Evolutionary conservation across 2,888 invertebrate species (phyloP).

Genomic region (Clusia tigrina): DNA sequence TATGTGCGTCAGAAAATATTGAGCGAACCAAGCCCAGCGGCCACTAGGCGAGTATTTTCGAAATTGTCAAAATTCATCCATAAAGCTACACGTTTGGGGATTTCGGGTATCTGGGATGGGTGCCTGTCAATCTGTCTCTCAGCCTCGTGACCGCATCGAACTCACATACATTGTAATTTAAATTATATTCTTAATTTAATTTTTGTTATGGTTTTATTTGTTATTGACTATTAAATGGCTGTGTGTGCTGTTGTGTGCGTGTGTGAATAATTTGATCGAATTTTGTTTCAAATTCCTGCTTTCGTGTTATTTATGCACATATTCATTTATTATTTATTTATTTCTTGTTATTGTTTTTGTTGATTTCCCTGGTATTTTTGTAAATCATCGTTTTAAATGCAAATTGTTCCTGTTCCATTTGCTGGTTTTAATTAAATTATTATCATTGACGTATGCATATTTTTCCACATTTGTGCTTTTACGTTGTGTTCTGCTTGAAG

Average conservation of each 20-base stretch:
- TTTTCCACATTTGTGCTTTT: not conserved
- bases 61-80: not conserved
- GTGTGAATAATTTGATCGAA: not conserved
- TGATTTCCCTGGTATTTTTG: not conserved
- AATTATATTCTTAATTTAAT: constrained; percentile 3
- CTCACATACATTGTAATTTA: constrained; percentile 5
- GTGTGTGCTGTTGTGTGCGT: not conserved
- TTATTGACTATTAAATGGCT: not conserved
- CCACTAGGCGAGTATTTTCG: not conserved
- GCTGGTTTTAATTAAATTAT: not conserved
- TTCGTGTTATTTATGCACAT: not conserved
- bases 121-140: constrained; percentile 1
- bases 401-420: not conserved
- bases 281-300: not conserved
- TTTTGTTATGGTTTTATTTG: not conserved
- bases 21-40: not conserved
- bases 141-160: no score
- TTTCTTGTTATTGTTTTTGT: not conserved
- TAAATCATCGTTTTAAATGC: not conserved
- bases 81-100: not conserved
- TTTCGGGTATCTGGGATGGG: not conserved
- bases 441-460: no score
- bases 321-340: not conserved
- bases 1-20: no score
- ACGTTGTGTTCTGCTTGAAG: no score